Evolutionary conservation across 53 echinoderm and acorn worm species (phyloP).

Genomic region (Actinopyga echinites): DNA sequence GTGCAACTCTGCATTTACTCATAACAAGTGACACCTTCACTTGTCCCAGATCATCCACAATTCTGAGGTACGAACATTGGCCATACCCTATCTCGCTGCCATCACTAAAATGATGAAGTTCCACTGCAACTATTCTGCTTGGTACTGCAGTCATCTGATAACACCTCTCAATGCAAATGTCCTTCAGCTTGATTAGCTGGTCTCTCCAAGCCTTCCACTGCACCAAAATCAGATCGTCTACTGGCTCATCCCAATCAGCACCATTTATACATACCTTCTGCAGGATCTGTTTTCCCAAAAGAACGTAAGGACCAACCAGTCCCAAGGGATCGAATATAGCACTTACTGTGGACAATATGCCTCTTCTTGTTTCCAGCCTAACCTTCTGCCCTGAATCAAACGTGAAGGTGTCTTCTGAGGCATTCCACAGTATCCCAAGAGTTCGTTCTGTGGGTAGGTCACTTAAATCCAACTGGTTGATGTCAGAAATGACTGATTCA

Average conservation of each 20-base stretch:
- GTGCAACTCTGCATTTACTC: conserved; percentile 43
- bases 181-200: background rate
- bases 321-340: conserved; percentile 47
- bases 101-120: conserved; percentile 4
- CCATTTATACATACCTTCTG: background rate
- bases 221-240: background rate
- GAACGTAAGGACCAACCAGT: conserved; percentile 25
- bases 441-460: conserved; percentile 34
- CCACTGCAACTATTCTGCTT: background rate
- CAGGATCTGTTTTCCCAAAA: conserved; percentile 34
- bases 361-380: conserved; percentile 49
- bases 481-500: conserved; percentile 10
- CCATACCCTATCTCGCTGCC: conserved; percentile 22
- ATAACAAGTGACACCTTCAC: conserved; percentile 37
- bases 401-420: conserved; percentile 56
- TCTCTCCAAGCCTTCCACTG: conserved; percentile 41
- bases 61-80: conserved; percentile 17
- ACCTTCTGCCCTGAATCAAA: conserved; percentile 57
- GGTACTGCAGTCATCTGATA: conserved; percentile 1
- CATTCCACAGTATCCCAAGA: conserved; percentile 45
- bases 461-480: conserved; percentile 10
- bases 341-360: conserved; percentile 53
- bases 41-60: conserved; percentile 5
- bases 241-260: conserved; percentile 41
- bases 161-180: conserved; percentile 23